Percentiles rank a stretch among this genome's conserved stretches.
These are phyloP conservation scores for Drosophila watanabei DNA, from an alignment of 1,140 invertebrate species.

Conservation along the genomic window DNA sequence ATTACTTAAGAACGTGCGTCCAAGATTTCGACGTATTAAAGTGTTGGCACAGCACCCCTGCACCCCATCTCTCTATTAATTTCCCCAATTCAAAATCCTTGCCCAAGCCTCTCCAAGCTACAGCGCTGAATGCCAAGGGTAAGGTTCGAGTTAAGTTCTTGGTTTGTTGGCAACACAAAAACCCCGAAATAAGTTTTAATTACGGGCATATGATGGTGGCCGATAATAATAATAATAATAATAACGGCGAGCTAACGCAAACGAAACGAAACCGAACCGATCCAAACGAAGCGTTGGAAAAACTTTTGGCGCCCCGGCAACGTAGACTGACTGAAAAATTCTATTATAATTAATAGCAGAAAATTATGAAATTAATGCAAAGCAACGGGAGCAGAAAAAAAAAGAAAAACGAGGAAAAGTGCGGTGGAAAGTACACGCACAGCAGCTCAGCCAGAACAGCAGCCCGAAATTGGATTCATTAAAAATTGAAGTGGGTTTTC, in stretches of 20 bases:
- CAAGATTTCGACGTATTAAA: conserved; percentile 81
- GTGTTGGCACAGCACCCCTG: conserved; percentile 52
- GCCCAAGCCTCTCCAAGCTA: conserved; percentile 14
- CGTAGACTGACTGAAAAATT: conserved; percentile 81
- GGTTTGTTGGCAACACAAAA: conserved; percentile 79
- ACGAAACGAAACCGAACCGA: conserved; percentile 29
- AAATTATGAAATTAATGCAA: conserved; percentile 84
- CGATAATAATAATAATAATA: conserved; percentile 68
- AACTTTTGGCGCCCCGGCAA: conserved; percentile 76
- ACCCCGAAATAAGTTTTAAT: conserved; percentile 83
- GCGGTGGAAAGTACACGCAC: conserved; percentile 15
- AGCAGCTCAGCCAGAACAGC: conserved; percentile 47
- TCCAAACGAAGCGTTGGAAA: conserved; percentile 35
- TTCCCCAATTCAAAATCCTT: neutral
- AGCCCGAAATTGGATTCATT: conserved; percentile 78
- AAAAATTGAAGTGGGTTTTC: conserved; percentile 80
- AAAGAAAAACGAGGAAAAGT: conserved; percentile 7
- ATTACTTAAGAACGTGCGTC: conserved; percentile 81
- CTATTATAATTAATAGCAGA: conserved; percentile 83
- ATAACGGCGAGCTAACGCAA: conserved; percentile 39
- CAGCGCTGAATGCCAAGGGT: conserved; percentile 55
- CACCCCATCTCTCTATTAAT: neutral
- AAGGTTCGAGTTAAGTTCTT: conserved; percentile 75
- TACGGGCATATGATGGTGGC: conserved; percentile 83
- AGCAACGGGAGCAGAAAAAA: conserved; percentile 38